phyloP scores from a whole-genome alignment of 2,797 vertebrate species.

The Echiichthys vipera region DNA sequence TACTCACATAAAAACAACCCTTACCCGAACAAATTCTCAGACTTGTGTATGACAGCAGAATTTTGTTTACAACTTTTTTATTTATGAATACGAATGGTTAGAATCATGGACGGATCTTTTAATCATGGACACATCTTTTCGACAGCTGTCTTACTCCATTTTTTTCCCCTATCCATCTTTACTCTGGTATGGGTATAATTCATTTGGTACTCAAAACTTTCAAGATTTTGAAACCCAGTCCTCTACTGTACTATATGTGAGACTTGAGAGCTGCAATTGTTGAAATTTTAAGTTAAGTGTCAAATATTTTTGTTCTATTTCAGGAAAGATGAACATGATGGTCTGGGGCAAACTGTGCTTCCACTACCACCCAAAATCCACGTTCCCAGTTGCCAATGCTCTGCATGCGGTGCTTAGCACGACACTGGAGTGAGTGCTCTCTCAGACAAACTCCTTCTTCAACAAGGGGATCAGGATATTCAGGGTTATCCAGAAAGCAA shows the following conservation, averaged over 20 bases:
- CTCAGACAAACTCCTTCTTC: background rate
- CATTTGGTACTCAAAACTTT: background rate
- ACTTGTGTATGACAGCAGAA: too few species aligned
- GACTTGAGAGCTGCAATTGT: background rate
- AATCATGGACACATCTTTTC: too few species aligned
- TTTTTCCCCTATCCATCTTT: too few species aligned
- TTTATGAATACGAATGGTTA: too few species aligned
- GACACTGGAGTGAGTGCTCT: constrained; percentile 71
- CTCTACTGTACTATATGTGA: background rate
- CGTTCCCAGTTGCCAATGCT: constrained; percentile 78
- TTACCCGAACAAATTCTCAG: too few species aligned
- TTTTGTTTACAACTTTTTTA: too few species aligned
- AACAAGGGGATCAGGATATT: background rate
- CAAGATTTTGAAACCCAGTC: background rate
- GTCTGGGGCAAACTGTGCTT: constrained; percentile 83
- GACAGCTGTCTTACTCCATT: too few species aligned
- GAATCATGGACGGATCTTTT: too few species aligned
- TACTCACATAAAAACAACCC: too few species aligned
- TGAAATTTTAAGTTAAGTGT: background rate
- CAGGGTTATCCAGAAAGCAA: background rate
- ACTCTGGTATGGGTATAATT: background rate
- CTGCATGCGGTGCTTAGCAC: constrained; percentile 82
- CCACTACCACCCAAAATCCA: constrained; percentile 66
- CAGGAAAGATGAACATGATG: constrained; percentile 86
- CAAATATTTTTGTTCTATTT: constrained; percentile 5